These are phyloP conservation scores for Drosophila persimilis DNA, from an alignment of 1,140 invertebrate genomes.

Conservation along the genomic window DNA sequence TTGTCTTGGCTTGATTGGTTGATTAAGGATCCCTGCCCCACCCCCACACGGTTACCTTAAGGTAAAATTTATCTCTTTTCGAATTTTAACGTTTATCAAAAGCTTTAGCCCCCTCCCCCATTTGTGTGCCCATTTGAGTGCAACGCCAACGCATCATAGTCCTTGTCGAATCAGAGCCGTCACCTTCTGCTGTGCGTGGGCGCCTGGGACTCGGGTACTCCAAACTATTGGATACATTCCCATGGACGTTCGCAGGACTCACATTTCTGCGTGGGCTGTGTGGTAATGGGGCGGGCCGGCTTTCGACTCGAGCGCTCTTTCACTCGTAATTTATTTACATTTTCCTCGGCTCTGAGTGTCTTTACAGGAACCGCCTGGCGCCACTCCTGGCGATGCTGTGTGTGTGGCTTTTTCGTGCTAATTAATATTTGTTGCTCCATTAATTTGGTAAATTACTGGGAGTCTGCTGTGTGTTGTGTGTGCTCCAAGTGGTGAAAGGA, in stretches of 20 bases:
- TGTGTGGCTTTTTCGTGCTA: conserved; percentile 22
- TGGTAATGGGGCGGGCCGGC: conserved; percentile 10
- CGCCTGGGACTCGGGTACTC: conserved; percentile 50
- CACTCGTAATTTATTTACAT: conserved; percentile 41
- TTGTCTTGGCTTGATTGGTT: conserved; percentile 40
- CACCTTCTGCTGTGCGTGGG: conserved; percentile 49
- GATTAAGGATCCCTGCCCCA: conserved; percentile 34
- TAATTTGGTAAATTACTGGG: conserved; percentile 48
- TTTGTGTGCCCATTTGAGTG: conserved; percentile 34
- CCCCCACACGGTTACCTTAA: background rate
- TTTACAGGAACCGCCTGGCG: background rate
- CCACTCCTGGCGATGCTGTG: conserved; percentile 7
- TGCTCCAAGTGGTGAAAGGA: conserved; percentile 37
- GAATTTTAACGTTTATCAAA: no score
- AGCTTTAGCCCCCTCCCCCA: background rate
- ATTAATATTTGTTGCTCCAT: conserved; percentile 72
- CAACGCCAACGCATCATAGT: conserved; percentile 46
- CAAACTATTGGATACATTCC: conserved; percentile 58
- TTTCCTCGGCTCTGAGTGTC: background rate
- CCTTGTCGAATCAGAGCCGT: conserved; percentile 55
- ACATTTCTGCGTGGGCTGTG: conserved; percentile 29
- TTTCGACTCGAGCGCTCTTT: conserved; percentile 13
- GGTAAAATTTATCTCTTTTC: background rate
- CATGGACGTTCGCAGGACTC: background rate
- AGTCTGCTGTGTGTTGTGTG: background rate